Percentiles rank a stretch among this genome's conserved stretches.
Evolutionary conservation across 2,888 invertebrate genomes (phyloP).

Genomic region (Lymantria dispar): DNA sequence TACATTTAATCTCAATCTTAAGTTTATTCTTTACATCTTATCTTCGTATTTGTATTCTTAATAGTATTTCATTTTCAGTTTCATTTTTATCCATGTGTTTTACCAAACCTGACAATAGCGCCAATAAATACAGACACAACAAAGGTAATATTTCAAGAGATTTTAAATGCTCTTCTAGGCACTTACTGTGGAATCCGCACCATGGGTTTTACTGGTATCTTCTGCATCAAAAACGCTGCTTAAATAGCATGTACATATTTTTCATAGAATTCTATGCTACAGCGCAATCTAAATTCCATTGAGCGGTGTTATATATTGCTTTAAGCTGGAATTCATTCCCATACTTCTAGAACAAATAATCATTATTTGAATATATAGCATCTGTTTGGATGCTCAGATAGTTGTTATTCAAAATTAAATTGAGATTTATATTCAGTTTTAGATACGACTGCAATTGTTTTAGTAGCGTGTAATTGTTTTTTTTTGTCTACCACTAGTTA

Average conservation of each 20-base stretch:
- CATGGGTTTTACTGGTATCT: background rate
- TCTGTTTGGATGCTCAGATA: too few relatives aligned
- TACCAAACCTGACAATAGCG: background rate
- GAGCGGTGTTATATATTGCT: background rate
- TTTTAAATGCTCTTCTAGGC: background rate
- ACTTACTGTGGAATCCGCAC: background rate
- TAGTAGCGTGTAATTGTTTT: background rate
- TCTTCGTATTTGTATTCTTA: background rate
- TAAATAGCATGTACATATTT: background rate
- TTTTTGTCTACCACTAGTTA: background rate
- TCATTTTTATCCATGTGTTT: slow-evolving; percentile 1
- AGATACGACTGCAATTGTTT: background rate
- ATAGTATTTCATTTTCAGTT: background rate
- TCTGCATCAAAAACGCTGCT: background rate
- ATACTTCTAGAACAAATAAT: too few relatives aligned
- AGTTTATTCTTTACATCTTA: background rate
- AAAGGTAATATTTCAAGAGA: background rate
- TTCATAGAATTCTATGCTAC: background rate
- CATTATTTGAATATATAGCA: too few relatives aligned
- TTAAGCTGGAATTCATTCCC: background rate
- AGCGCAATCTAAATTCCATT: background rate
- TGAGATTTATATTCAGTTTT: background rate
- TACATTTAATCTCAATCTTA: background rate
- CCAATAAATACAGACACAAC: background rate
- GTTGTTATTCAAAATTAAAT: too few relatives aligned